Evolutionary conservation across 2,888 invertebrate genomes (phyloP), one percentile per base, ranked within the genome.

Genomic region (Nemotelus pantherinus): DNA sequence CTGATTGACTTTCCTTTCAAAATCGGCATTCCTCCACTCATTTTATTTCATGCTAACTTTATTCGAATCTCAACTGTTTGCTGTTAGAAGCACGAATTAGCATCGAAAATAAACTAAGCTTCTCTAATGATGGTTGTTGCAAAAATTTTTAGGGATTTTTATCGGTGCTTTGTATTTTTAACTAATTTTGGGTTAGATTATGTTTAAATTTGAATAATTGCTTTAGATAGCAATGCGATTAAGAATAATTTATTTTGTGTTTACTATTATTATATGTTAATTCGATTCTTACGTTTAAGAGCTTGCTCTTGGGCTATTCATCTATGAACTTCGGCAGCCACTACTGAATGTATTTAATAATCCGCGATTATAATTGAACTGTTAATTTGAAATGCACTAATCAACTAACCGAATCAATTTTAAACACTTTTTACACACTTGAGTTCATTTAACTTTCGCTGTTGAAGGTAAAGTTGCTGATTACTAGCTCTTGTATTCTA

Each of bases 21-120:
- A 74, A 74, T 63, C 63, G 74, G 74, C 71, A n/a, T 74, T 63
- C 60, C 60, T 72, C 58, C 63, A 70, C 53, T 70, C 70, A 50
- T 70, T 70, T 65, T 65, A 53, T 43, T 55, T 53, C 55, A 70
- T 55, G 70, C 70, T 70, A n/a, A 41, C 25, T n/a, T 7, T 60
- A 2, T n/a, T 10, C 7, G 25, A n/a, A 25, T 60, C 4, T 4
- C 25, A 60, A 60, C 7, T 41, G 60, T 0, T 39, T 3, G 39
- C 60, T 60, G 60, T 41, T 60, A 60, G 2, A 60, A 60, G 60
- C 60, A 60, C 60, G 41, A 60, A 39, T 3, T 43, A 41, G 41
- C 41, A 7, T 41, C 3, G 60, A 60, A 60, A 3, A 7, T 60
- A 60, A 39, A 60, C 7, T 60, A 60, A 60, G 58, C 58, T n/a